Evolutionary conservation across 2,113 vertebrate genomes (phyloP).

Genomic region (Ceyx margarethae): DNA sequence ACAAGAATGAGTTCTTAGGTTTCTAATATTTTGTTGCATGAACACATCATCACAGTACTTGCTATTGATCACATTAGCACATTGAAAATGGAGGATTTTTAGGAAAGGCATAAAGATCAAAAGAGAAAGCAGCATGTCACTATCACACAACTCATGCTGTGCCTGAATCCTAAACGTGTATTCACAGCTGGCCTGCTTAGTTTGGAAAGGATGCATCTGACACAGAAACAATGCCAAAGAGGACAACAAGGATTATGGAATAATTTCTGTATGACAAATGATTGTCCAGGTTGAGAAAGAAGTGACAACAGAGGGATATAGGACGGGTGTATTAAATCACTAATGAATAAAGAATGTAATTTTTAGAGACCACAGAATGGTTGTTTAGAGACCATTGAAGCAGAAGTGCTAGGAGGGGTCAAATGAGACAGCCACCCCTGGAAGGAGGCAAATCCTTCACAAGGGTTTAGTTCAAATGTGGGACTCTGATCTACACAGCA

Average conservation of each 20-base stretch:
- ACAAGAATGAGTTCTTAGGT: neutral
- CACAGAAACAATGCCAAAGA: neutral
- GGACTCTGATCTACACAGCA: neutral
- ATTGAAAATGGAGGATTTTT: neutral
- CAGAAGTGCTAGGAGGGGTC: neutral
- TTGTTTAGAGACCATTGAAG: neutral
- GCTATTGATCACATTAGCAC: neutral
- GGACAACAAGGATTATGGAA: neutral
- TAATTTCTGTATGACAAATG: neutral
- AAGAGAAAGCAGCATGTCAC: neutral
- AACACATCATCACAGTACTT: neutral
- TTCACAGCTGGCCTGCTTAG: neutral
- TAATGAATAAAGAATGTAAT: neutral
- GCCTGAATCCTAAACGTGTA: neutral
- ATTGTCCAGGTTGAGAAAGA: neutral
- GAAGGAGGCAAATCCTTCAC: neutral
- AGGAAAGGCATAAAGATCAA: neutral
- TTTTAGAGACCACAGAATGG: too few species aligned
- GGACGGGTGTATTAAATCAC: neutral
- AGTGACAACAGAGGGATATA: neutral
- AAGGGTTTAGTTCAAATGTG: neutral
- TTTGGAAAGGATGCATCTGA: neutral
- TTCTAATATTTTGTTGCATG: neutral
- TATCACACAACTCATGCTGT: neutral
- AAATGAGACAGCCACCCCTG: neutral